Base-by-base conservation (phyloP, 2,888 invertebrate species). In the Plebejus argus region DNA sequence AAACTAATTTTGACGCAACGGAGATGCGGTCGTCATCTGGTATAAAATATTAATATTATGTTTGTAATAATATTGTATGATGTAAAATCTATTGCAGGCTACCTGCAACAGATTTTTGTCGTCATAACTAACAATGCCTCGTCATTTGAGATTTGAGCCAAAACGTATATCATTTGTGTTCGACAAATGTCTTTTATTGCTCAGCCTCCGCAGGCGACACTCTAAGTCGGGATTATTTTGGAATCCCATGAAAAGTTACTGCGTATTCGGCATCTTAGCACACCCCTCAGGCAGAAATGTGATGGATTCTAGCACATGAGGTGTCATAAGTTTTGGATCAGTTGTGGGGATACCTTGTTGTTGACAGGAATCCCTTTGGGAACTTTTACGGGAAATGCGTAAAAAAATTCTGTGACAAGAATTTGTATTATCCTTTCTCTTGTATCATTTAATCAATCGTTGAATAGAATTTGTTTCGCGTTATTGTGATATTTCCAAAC, bases 171-270 rank as follows among this genome's bases (percentile, higher is more conserved):
- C n/a, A n/a, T 61, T 61, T 61, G 23, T 61, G 61, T 61, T 61
- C 61, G 61, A 61, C 61, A 61, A 61, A 61, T 61, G 61, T 20
- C 23, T 61, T 61, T 61, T 20, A 61, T 61, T 61, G 61, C 23
- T 23, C 23, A 20, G 20, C 23, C 61, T 20, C 23, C 23, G 2
- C 10, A 20, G 61, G 20, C 61, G 45, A 45, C 45, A 45, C 20
- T 12, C 61, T 61, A 61, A 61, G 23, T 23, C 12, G 61, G 61
- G 61, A 61, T 61, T 61, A 61, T 23, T 20, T 61, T 10, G 20
- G 23, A 61, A 61, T 61, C 61, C 4, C 61, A 61, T 23, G 61
- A 23, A 20, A 61, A 23, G 20, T 23, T 10, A 20, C 23, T 61
- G 23, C 61, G 10, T 61, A 58, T n/a, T 58, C 58, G 20, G 58